Evolutionary conservation across 1,140 invertebrate species (phyloP).

Genomic region (Ditylenchus dipsaci): DNA sequence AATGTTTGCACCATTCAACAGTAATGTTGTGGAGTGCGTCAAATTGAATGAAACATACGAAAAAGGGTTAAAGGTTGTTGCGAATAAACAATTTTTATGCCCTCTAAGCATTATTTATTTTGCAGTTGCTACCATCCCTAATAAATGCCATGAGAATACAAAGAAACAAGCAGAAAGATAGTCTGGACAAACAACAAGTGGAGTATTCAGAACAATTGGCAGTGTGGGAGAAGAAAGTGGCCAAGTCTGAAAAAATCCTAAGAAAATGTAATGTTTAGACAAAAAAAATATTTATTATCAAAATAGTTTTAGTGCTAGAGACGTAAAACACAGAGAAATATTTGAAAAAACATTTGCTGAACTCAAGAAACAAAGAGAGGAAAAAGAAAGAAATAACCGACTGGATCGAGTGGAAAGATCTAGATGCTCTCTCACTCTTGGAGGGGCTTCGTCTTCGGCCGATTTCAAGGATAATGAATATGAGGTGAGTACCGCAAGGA

Average conservation of each 20-base stretch:
- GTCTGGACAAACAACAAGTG: conserved; percentile 6
- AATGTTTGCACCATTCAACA: neutral
- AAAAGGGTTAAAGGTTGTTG: neutral
- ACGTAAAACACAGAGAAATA: conserved; percentile 28
- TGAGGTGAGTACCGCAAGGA: neutral
- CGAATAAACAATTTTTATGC: neutral
- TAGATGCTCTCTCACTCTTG: conserved; percentile 16
- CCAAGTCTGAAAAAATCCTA: conserved; percentile 21
- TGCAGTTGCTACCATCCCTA: conserved; percentile 12
- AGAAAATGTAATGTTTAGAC: conserved; percentile 28
- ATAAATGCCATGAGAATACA: conserved; percentile 28
- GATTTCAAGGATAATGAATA: neutral
- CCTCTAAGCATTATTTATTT: neutral
- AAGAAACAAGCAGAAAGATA: conserved; percentile 9
- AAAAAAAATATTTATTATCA: neutral
- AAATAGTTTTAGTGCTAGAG: conserved; percentile 15
- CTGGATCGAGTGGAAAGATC: conserved; percentile 30
- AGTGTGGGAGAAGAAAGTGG: conserved; percentile 30
- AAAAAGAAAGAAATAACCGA: conserved; percentile 30
- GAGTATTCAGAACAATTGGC: conserved; percentile 22
- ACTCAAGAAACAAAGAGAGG: conserved; percentile 27
- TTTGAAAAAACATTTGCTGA: conserved; percentile 37
- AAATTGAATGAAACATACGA: neutral
- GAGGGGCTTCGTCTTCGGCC: neutral
- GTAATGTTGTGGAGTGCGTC: neutral